Evolutionary conservation across 2,113 vertebrate genomes (phyloP).

Genomic region (Neopipo cinnamomea): DNA sequence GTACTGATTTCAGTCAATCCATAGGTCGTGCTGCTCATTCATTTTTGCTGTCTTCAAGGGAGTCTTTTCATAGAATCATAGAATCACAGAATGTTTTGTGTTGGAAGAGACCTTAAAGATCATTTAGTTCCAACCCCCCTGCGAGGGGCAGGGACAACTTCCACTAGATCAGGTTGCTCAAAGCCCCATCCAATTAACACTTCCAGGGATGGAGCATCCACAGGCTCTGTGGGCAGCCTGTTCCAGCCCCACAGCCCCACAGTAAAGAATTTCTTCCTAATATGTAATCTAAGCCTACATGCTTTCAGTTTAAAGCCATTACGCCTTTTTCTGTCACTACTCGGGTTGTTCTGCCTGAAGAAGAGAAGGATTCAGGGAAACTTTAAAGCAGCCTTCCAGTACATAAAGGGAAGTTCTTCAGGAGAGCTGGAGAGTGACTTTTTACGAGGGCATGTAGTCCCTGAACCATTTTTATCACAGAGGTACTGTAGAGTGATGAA

Average conservation of each 20-base stretch:
- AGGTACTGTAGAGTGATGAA: accelerated
- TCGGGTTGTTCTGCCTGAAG: no score
- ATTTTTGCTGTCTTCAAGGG: neutral
- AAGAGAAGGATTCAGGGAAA: no score
- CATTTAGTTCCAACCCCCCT: neutral
- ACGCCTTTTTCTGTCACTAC: neutral
- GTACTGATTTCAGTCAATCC: no score
- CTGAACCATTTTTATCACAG: neutral
- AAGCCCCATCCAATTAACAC: neutral
- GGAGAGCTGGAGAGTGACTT: no score
- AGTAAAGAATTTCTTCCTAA: neutral
- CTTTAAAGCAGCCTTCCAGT: no score
- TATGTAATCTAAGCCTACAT: neutral
- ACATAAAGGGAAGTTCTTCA: no score
- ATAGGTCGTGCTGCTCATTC: no score
- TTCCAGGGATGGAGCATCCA: neutral
- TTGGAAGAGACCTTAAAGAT: neutral
- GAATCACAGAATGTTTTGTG: neutral
- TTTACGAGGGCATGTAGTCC: no score
- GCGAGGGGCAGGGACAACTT: neutral
- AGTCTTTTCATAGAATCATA: neutral
- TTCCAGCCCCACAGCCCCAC: neutral
- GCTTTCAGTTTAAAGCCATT: neutral
- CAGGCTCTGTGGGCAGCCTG: neutral
- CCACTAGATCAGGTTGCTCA: neutral